Base-by-base conservation (phyloP, 1,140 invertebrate species). In the Venturia canescens region DNA sequence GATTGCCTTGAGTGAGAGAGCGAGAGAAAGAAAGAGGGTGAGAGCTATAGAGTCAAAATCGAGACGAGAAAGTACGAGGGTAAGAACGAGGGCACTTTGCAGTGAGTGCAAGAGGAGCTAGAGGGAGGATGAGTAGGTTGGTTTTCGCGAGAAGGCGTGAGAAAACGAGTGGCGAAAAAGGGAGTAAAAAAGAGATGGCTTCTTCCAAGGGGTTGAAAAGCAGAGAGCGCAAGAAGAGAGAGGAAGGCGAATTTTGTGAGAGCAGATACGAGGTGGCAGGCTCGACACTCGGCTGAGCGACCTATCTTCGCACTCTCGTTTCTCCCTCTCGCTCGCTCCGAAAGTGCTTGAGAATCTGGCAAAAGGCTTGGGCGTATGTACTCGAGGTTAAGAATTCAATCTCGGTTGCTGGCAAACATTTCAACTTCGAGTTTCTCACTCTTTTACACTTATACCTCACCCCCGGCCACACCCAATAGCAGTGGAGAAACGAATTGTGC, bases 311-410 rank as follows among this genome's bases (percentile, higher is more conserved):
- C 78, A 67, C 48, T 74, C 79, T 83, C 66, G 80, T 78, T 82
- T 57, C 66, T 69, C 66, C 15, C 66, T 69, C 71, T 38, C 72
- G 81, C 76, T 69, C 74, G 77, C 63, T 69, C 82, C 38, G 57
- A 74, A 80, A 79, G 79, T 83, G 57, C 79, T 72, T 72, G 53
- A 80, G 77, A 81, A 83, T 81, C 76, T 79, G 79, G 63, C 75
- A 83, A 66, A 48, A 74, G 71, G 71, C 71, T 15, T 18, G 38
- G 71, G 57, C 60, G 75, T 77, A 31, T 77, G 75, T 77, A 63
- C 75, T 77, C 57, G 82, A 78, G 84, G 83, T 85, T 84, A 84
- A 83, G 83, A 86, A 88, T 87, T 88, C 87, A 86, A 88, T 88
- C 85, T 83, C 82, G 76, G 78, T 66, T 79, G 80, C 71, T 83